Base-by-base conservation (phyloP, 1,140 invertebrate species). In the Microplitis mediator region DNA sequence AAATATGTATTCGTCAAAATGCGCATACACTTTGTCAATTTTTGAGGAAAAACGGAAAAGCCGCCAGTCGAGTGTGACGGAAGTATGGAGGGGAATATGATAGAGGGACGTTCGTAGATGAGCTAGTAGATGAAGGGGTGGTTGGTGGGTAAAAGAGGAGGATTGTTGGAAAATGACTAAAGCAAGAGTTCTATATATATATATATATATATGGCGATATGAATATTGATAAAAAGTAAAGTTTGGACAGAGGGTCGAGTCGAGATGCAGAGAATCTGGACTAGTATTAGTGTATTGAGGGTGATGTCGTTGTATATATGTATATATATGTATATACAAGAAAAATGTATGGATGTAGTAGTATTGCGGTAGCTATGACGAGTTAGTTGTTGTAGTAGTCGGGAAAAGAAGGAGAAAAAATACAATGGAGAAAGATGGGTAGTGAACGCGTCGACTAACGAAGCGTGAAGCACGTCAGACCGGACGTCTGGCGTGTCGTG, bases 211-310 rank as follows among this genome's bases (percentile, higher is more conserved):
- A 9, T 45, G 32, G n/a, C 45, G 50, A 67, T 67, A 67, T 67
- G 65, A 67, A 67, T 67, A 67, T 67, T 67, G 65, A 67, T 67
- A 67, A 67, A 67, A 67, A 67, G 31, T 23, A 67, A 67, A 67
- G 65, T 67, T 67, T 56, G 50, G 50, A 67, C 65, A 54, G 65
- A 54, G 65, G 23, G 50, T 54, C 63, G 14, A 39, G 61, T 14
- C 23, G 50, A 31, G 36, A 65, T 51, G 34, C 45, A 8, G 63
- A 45, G 39, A 45, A 45, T 45, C 39, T 45, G 39, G 6, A 11
- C 6, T 45, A 45, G 39, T 45, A 45, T 45, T 45, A 11, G 39
- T 45, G 39, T 11, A 8, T 13, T 34, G 60, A 23, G 11, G 31
- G 60, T 56, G 9, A 23, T 14, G 52, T 14, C 5, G 52, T 14